Evolutionary conservation across 2,888 invertebrate species (phyloP).

Genomic region (Actias luna): DNA sequence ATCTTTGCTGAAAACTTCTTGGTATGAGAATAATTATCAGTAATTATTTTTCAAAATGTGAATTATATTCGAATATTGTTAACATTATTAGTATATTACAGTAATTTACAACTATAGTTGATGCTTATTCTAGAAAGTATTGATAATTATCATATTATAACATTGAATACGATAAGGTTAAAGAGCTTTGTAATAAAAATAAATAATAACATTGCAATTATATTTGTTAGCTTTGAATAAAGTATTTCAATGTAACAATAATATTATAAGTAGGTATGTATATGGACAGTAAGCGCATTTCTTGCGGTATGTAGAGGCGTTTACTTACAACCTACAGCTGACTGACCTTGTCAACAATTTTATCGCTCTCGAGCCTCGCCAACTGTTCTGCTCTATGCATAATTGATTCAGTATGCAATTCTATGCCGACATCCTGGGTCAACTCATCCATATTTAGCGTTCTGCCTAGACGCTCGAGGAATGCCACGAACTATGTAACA

Average conservation of each 20-base stretch:
- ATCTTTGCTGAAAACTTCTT: neutral
- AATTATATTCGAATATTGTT: neutral
- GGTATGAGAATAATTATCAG: neutral
- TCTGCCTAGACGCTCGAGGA: conserved; percentile 90
- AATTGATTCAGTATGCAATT: conserved; percentile 91
- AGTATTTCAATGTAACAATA: neutral
- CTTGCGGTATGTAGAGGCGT: conserved; percentile 17
- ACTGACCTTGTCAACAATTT: conserved; percentile 90
- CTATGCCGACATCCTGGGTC: conserved; percentile 89
- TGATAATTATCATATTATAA: neutral
- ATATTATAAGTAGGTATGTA: conserved; percentile 1
- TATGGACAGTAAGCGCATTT: conserved; percentile 10
- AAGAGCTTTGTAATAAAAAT: neutral
- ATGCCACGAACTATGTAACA: conserved; percentile 85
- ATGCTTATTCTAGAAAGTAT: neutral
- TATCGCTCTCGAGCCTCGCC: conserved; percentile 89
- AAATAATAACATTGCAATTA: neutral
- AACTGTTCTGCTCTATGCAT: conserved; percentile 93
- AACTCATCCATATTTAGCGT: conserved; percentile 93
- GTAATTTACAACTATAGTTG: neutral
- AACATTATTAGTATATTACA: neutral
- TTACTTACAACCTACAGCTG: conserved; percentile 16
- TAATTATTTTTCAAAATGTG: neutral
- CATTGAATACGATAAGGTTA: neutral
- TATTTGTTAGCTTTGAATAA: neutral